phyloP scores from a whole-genome alignment of 37 sponge, comb jelly and placozoan genomes.

The Eunapius fragilis region DNA sequence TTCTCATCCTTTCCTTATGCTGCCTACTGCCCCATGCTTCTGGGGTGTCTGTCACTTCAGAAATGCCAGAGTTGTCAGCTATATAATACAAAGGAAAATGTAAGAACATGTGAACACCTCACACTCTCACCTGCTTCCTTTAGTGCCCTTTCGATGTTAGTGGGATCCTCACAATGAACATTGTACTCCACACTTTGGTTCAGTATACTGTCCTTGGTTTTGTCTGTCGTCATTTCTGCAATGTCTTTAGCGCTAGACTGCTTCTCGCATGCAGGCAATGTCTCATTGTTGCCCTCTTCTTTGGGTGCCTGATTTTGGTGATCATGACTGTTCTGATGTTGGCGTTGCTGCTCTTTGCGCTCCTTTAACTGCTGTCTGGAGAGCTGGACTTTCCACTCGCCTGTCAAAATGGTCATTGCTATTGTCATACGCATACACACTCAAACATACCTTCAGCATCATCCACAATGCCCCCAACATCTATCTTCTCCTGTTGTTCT shows the following conservation, averaged over 20 bases:
- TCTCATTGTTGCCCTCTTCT: not conserved
- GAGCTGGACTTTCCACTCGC: constrained; percentile 52
- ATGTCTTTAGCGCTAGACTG: not conserved
- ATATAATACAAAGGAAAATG: not conserved
- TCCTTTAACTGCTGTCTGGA: constrained; percentile 48
- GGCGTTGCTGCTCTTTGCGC: constrained; percentile 4
- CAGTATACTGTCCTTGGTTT: not conserved
- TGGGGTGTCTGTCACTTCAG: not conserved
- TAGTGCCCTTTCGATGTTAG: not conserved
- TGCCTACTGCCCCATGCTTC: not conserved
- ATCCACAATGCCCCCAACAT: not conserved
- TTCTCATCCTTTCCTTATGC: not conserved
- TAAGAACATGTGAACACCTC: not conserved
- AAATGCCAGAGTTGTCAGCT: not conserved
- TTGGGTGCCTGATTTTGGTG: not conserved
- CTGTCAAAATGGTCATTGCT: not conserved
- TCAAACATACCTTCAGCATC: not conserved
- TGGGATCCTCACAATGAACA: not conserved
- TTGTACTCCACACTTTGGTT: not conserved
- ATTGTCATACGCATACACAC: not conserved
- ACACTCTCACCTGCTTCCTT: not conserved
- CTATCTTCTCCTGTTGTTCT: not conserved
- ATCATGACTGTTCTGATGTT: not conserved
- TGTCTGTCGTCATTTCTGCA: not conserved
- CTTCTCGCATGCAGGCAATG: not conserved